Percentiles rank a stretch among this genome's conserved stretches.
Evolutionary conservation across 1,140 invertebrate genomes (phyloP).

Genomic region (Mycetomoellerius zeteki): DNA sequence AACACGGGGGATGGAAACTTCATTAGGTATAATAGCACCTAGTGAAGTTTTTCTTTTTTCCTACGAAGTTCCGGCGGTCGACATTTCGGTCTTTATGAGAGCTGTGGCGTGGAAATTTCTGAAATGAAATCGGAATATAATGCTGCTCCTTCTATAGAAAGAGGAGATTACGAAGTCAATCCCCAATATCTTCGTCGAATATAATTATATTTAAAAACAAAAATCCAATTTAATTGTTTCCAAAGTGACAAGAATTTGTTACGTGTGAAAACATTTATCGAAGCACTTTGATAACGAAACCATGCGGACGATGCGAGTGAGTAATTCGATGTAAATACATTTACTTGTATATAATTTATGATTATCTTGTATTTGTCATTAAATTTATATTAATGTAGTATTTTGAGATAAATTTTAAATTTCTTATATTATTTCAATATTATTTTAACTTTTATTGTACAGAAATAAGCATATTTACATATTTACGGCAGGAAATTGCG

Average conservation of each 20-base stretch:
- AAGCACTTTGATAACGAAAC: background rate
- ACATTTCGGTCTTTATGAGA: slow-evolving; percentile 24
- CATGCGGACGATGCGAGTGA: slow-evolving; percentile 25
- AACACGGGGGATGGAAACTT: slow-evolving; percentile 6
- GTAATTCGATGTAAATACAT: background rate
- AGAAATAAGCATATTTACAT: background rate
- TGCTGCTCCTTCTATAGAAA: background rate
- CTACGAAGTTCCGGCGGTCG: background rate
- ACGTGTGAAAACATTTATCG: background rate
- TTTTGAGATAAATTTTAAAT: background rate
- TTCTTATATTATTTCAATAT: background rate
- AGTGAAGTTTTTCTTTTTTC: background rate
- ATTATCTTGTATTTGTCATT: background rate
- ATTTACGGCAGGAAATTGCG: background rate
- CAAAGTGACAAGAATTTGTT: background rate
- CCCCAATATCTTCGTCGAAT: background rate
- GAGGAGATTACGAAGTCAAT: background rate
- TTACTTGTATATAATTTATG: background rate
- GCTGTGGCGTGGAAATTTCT: background rate
- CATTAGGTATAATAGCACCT: background rate
- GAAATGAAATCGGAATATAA: slow-evolving; percentile 9
- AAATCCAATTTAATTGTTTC: slow-evolving; percentile 1
- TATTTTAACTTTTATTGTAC: background rate
- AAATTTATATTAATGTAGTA: background rate
- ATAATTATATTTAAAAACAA: background rate